Base-by-base conservation (phyloP, 2,113 vertebrate genomes). In the Vimba vimba region DNA sequence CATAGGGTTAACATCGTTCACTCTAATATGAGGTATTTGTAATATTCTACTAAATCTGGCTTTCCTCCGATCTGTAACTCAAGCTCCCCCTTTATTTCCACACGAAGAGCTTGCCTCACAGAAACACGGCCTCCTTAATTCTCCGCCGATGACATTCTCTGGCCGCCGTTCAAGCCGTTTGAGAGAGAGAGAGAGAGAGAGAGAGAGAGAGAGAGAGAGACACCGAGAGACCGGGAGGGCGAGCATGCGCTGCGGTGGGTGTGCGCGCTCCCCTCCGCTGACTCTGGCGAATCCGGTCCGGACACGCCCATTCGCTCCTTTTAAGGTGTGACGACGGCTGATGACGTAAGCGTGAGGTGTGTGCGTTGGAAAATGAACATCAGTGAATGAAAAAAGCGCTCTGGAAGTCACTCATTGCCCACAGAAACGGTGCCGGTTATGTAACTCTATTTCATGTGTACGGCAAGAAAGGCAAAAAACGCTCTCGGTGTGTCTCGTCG, bases 371-470 rank as follows among this genome's bases (percentile, higher is more conserved):
- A 89, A 89, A 89, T 91, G 87, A 90, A 92, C 86, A 90, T 90
- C 90, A 82, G 86, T 78, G 8, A 39, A 59, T 89, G 87, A 88
- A 85, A 88, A 89, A 81, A 82, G 27, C 77, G 82, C 86, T 27
- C 84, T 86, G 77, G 84, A 88, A 90, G 88, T 91, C 91, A 88
- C 91, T 91, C 73, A 1, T 88, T 89, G 90, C 88, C 87, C 78
- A 87, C 90, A 74, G 91, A 93, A 93, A 92, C 86, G 33, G 92
- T 92, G 92, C 91, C 93, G 60, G 79, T 96, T 94, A 93, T 85
- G 88, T 95, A 94, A 96, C 90, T 89, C 88, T 90, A 92, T 90
- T 87, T 45, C 85, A 92, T 89, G 92, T 91, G 91, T 91, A 94
- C 89, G 79, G 92, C 93, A 88, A 66, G 86, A 83, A 89, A 47